Evolutionary conservation across 2,888 invertebrate species (phyloP).

Genomic region (Tetanocera ferruginea): DNA sequence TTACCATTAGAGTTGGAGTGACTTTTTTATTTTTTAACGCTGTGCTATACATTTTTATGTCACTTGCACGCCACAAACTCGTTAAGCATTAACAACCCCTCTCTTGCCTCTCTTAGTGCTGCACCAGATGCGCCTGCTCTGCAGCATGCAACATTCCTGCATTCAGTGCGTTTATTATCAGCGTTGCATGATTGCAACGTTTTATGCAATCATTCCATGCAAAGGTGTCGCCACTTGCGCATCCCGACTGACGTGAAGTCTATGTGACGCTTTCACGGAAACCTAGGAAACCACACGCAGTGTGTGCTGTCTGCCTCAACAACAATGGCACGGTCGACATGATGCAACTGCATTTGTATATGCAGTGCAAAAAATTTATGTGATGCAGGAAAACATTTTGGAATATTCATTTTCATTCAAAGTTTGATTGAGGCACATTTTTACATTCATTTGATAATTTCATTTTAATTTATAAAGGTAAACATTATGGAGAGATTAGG

Average conservation of each 20-base stretch:
- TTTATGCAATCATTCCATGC: background rate
- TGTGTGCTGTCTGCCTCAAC: background rate
- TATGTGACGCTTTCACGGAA: background rate
- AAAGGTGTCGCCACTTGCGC: background rate
- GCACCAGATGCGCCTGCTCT: background rate
- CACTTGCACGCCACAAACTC: constrained; percentile 20
- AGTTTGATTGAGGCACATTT: no score
- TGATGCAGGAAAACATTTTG: background rate
- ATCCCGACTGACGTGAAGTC: constrained; percentile 3
- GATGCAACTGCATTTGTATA: constrained; percentile 17
- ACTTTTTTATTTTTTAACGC: background rate
- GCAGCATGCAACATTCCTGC: background rate
- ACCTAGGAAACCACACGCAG: background rate
- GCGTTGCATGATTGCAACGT: background rate
- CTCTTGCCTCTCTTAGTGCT: background rate
- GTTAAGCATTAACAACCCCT: background rate
- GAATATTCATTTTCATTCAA: no score
- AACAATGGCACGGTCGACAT: background rate
- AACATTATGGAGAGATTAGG: no score
- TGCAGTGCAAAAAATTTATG: background rate
- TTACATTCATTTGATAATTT: no score
- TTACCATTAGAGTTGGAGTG: no score
- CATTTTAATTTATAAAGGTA: no score
- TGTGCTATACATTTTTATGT: background rate
- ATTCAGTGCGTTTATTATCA: background rate